Evolutionary conservation across 2,113 vertebrate species (phyloP), one percentile per base, ranked within the genome.

Genomic region (Rhinogobius similis): DNA sequence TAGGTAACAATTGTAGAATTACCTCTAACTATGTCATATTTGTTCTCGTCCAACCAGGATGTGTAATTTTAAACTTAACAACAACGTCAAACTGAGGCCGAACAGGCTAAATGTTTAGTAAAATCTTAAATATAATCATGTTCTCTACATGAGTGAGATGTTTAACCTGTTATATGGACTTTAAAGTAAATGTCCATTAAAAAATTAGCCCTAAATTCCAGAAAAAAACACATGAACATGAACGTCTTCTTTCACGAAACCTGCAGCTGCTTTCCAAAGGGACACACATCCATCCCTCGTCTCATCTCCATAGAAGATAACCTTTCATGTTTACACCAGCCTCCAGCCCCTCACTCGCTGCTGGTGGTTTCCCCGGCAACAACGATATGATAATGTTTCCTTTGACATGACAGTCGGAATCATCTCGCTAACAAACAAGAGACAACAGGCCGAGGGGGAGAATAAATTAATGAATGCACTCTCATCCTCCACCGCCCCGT

Each of bases 351-450:
- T 85, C 85, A 88, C 74, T 72, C 88, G 79, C 79, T n/a, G 82
- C 46, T 36, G 65, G 83, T 68, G 86, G 92, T 93, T 93, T 90
- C 90, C 92, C 87, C 68, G 89, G 91, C 89, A 93, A 92, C 92
- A 86, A 75, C 88, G 85, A 91, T 91, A 93, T 91, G 91, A 91
- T 93, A 93, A 93, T 92, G 90, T 91, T 92, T 82, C 89, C 90
- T 91, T 91, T 93, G 91, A 92, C 88, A 88, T 91, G 89, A 92
- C 89, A 91, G 90, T 91, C 90, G 88, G 88, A 92, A 92, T 91
- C 90, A 90, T 93, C 91, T 92, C 76, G 73, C 88, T 92, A 93
- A 91, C 91, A 91, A 90, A 90, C 89, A 91, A 26, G 88, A 92
- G 91, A 92, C 91, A 91, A 90, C 91, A 90, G 89, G 90, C 88